Percentiles rank a stretch among this genome's conserved stretches.
These are phyloP conservation scores for Apostichopus californicus DNA, from an alignment of 35 echinoderm and acorn worm genomes.

Conservation along the genomic window DNA sequence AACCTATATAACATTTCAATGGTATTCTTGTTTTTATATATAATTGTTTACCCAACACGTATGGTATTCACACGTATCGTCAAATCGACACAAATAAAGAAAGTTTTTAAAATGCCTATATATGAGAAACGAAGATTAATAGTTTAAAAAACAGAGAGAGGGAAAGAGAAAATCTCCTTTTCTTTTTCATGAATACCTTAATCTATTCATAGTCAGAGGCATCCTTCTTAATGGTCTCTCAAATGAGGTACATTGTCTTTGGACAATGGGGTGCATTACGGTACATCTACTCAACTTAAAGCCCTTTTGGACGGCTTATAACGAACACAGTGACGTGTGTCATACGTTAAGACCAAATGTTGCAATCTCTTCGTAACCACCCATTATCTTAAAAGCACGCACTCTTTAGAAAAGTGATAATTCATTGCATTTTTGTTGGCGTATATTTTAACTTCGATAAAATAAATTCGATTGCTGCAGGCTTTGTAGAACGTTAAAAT, in stretches of 20 bases:
- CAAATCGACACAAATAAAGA: not conserved
- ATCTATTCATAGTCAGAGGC: not conserved
- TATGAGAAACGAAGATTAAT: not conserved
- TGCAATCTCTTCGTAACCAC: too few relatives aligned
- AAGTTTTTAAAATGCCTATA: not conserved
- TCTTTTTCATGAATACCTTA: not conserved
- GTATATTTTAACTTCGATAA: too few relatives aligned
- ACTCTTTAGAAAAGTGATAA: too few relatives aligned
- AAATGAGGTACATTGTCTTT: constrained; percentile 11
- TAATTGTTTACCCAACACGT: not conserved
- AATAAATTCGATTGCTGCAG: too few relatives aligned
- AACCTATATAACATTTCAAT: not conserved
- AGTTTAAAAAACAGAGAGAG: not conserved
- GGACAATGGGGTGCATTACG: constrained; percentile 1
- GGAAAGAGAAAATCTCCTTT: not conserved
- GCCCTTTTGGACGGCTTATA: not conserved
- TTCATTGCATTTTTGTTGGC: too few relatives aligned
- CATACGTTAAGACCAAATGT: too few relatives aligned
- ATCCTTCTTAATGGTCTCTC: not conserved
- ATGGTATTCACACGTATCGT: not conserved
- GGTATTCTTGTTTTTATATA: not conserved
- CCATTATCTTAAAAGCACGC: too few relatives aligned
- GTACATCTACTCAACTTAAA: not conserved
- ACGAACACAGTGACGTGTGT: not conserved
- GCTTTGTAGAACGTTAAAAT: too few relatives aligned